A percentile compares a stretch with the other conserved stretches of the same genome.
Conservation (phyloP, 2,888 invertebrate species). For the Chymomyza fuscimana region DNA sequence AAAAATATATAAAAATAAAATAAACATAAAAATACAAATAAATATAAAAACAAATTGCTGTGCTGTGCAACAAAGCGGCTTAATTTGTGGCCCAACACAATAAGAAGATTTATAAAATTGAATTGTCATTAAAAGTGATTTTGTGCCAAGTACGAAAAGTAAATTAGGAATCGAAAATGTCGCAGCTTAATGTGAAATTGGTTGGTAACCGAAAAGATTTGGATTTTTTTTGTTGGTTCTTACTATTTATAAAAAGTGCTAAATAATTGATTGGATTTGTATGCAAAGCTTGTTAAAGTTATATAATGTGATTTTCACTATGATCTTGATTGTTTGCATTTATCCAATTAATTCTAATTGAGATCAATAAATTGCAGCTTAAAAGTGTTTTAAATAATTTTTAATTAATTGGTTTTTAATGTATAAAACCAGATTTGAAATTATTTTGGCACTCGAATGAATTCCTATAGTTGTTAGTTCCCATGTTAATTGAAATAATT, state of each 20-base stretch:
- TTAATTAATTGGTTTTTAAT: background rate
- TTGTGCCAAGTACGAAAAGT: background rate
- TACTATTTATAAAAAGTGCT: background rate
- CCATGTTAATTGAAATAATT: background rate
- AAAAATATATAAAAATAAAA: constrained; percentile 20
- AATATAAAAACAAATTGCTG: background rate
- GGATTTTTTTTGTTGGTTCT: background rate
- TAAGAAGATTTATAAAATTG: background rate
- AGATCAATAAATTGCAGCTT: background rate
- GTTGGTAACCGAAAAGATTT: background rate
- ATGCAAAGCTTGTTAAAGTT: background rate
- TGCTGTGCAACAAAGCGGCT: background rate
- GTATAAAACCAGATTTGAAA: background rate
- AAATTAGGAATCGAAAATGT: background rate
- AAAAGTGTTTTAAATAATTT: background rate
- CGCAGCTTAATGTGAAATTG: background rate
- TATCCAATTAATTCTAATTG: background rate
- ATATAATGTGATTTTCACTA: background rate
- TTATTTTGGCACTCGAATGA: background rate
- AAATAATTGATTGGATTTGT: background rate
- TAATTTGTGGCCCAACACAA: background rate
- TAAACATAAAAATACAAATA: background rate
- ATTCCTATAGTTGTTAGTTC: background rate
- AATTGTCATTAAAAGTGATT: background rate
- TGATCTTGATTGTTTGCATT: background rate